phyloP scores from a whole-genome alignment of 2,797 vertebrate species.

The Acanthornis magna region DNA sequence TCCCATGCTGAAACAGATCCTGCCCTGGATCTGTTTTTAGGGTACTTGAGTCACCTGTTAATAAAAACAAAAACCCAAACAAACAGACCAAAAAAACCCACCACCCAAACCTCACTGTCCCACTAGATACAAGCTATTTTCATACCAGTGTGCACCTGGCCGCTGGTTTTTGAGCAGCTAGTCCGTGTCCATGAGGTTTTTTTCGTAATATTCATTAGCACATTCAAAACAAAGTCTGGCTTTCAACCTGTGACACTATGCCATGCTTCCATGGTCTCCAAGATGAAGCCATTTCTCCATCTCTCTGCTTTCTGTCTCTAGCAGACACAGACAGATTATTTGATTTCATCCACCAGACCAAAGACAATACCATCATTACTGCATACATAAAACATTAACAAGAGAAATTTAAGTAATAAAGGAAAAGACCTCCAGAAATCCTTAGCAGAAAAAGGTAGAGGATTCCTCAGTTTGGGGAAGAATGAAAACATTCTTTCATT shows the following conservation, averaged over 20 bases:
- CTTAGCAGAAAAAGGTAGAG: neutral
- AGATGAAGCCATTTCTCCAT: neutral
- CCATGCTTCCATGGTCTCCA: neutral
- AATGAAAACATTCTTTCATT: neutral
- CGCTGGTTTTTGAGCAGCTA: neutral
- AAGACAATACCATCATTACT: neutral
- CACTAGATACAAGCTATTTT: neutral
- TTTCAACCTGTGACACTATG: neutral
- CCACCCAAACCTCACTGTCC: neutral
- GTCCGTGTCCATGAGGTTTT: neutral
- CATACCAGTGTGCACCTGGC: neutral
- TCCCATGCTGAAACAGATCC: neutral
- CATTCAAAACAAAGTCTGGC: neutral
- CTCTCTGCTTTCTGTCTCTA: neutral
- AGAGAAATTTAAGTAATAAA: neutral
- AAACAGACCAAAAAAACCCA: neutral
- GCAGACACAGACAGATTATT: neutral
- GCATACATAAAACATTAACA: neutral
- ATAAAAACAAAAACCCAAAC: neutral
- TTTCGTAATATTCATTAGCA: neutral
- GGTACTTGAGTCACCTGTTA: neutral
- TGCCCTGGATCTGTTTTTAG: neutral
- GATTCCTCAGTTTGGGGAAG: neutral
- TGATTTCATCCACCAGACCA: neutral
- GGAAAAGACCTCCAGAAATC: neutral